These are phyloP conservation scores for Calypte anna DNA, from an alignment of 2,113 vertebrate genomes.

Conservation along the genomic window DNA sequence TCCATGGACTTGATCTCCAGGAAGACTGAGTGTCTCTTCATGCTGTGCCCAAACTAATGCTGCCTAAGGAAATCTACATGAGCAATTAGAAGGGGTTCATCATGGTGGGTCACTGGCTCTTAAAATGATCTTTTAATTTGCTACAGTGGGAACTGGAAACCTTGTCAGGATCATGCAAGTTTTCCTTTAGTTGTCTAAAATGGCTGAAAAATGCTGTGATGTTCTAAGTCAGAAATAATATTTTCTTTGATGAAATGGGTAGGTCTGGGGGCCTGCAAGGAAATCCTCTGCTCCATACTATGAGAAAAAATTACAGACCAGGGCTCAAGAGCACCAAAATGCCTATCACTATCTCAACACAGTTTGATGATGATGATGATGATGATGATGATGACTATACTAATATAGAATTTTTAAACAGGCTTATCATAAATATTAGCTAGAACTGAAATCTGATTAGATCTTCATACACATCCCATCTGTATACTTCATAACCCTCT, in stretches of 20 bases:
- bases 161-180: background rate
- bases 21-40: background rate
- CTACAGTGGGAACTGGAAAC: background rate
- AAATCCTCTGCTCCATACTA: background rate
- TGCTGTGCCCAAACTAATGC: background rate
- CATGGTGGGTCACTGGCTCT: background rate
- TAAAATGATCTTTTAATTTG: background rate
- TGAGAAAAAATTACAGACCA: background rate
- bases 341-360: background rate
- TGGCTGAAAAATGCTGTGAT: background rate
- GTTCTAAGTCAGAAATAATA: background rate
- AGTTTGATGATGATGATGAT: background rate
- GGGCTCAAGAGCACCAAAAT: background rate
- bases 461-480: background rate
- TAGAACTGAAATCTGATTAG: slow-evolving; percentile 20
- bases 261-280: background rate
- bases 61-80: background rate
- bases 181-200: background rate
- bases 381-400: background rate
- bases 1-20: background rate
- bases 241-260: background rate
- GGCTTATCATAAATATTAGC: slow-evolving; percentile 7
- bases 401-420: background rate
- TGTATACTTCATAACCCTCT: background rate
- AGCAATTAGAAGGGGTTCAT: background rate